Conservation (phyloP, 2,888 invertebrate species). For the Lithophane ornitopus region DNA sequence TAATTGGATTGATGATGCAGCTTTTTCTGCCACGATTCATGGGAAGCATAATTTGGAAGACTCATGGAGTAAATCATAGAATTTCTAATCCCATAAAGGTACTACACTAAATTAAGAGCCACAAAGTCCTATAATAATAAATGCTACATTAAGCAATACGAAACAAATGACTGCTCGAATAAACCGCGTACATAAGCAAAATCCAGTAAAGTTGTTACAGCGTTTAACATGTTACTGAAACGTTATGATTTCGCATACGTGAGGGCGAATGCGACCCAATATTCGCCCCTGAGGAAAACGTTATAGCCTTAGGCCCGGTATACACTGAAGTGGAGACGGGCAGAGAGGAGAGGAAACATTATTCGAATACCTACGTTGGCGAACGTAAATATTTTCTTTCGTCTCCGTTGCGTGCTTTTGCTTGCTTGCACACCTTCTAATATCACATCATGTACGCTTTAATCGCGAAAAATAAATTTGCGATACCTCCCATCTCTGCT, state of each 20-base stretch:
- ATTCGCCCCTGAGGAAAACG: slow-evolving; percentile 57
- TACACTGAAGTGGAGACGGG: neutral
- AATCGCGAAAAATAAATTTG: neutral
- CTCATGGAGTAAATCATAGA: too few relatives aligned
- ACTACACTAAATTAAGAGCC: neutral
- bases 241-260: slow-evolving; percentile 50
- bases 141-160: slow-evolving; percentile 21
- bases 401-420: neutral
- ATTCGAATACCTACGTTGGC: neutral
- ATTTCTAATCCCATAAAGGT: slow-evolving; percentile 2
- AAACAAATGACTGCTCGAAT: slow-evolving; percentile 42
- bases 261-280: slow-evolving; percentile 34
- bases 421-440: neutral
- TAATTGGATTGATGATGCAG: neutral
- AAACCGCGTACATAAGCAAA: slow-evolving; percentile 44
- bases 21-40: neutral
- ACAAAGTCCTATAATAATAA: slow-evolving; percentile 21
- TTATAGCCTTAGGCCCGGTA: slow-evolving; percentile 39
- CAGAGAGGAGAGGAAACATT: neutral
- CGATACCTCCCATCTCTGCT: neutral
- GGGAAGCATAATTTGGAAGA: neutral
- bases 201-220: slow-evolving; percentile 27
- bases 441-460: neutral
- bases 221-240: slow-evolving; percentile 54
- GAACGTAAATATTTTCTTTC: neutral